phyloP scores from a whole-genome alignment of 2,888 invertebrate genomes.

The Cerastis leucographa region DNA sequence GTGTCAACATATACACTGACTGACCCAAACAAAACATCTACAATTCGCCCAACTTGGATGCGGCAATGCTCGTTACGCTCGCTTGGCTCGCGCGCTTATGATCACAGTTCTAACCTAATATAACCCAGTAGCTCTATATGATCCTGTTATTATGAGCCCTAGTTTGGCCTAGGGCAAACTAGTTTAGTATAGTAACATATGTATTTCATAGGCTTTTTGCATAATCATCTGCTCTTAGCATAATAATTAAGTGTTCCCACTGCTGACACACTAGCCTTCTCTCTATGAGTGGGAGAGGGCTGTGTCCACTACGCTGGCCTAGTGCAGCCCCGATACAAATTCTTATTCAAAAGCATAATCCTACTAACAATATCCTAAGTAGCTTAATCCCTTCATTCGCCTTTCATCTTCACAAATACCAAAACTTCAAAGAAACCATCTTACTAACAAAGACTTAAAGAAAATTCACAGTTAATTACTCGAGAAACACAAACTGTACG shows the following conservation, averaged over 20 bases:
- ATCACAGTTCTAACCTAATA: too few species aligned
- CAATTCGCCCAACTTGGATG: too few species aligned
- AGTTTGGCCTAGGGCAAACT: too few species aligned
- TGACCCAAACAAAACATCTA: too few species aligned
- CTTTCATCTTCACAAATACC: neutral
- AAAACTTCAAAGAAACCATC: slow-evolving; percentile 30
- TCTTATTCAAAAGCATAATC: neutral
- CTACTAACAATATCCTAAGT: neutral
- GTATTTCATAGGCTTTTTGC: too few species aligned
- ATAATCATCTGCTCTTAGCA: too few species aligned
- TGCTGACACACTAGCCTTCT: neutral
- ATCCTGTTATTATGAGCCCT: too few species aligned
- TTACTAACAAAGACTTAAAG: slow-evolving; percentile 25
- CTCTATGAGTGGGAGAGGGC: neutral
- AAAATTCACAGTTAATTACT: slow-evolving; percentile 55
- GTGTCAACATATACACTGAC: too few species aligned
- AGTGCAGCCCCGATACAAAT: neutral
- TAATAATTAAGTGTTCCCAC: neutral
- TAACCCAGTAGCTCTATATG: too few species aligned
- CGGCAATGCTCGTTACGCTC: too few species aligned
- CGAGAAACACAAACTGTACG: slow-evolving; percentile 34
- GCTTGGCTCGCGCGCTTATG: too few species aligned
- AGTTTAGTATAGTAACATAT: too few species aligned
- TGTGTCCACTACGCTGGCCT: neutral
- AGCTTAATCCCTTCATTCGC: neutral